Conservation (phyloP, 2,797 vertebrate genomes). For the Acanthurus lineatus region DNA sequence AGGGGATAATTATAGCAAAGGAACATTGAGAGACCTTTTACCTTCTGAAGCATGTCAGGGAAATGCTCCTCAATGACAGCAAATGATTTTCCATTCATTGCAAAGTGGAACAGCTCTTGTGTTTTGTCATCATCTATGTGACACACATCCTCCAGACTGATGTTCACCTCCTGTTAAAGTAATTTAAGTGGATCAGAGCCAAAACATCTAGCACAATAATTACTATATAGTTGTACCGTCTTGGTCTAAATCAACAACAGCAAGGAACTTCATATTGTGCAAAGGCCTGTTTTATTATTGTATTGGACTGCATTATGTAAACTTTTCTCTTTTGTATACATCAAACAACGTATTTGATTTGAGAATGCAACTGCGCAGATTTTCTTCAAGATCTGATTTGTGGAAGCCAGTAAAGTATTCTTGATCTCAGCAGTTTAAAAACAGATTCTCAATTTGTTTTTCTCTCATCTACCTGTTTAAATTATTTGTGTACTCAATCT, state of each 20-base stretch:
- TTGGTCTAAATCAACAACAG: neutral
- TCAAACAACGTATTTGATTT: too few species aligned
- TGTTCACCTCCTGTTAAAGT: constrained; percentile 88
- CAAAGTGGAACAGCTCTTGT: constrained; percentile 92
- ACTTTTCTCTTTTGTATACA: neutral
- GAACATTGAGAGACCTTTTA: constrained; percentile 52
- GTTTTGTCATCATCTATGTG: constrained; percentile 82
- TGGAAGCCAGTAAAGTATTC: neutral
- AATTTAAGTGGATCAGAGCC: constrained; percentile 10
- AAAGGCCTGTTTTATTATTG: neutral
- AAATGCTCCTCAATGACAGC: constrained; percentile 95
- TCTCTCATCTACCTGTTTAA: neutral
- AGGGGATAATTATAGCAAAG: too few species aligned
- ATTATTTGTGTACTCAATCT: neutral
- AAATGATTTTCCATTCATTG: constrained; percentile 98
- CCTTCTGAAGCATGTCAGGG: constrained; percentile 97
- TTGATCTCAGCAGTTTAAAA: neutral
- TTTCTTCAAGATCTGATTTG: neutral
- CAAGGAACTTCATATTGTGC: neutral
- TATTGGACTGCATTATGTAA: neutral
- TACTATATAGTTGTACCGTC: neutral
- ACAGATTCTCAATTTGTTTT: too few species aligned
- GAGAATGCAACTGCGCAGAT: neutral
- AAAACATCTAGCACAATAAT: neutral
- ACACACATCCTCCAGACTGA: constrained; percentile 89